These are phyloP conservation scores for Papilio polyxenes DNA, from an alignment of 1,140 invertebrate species.

Conservation along the genomic window DNA sequence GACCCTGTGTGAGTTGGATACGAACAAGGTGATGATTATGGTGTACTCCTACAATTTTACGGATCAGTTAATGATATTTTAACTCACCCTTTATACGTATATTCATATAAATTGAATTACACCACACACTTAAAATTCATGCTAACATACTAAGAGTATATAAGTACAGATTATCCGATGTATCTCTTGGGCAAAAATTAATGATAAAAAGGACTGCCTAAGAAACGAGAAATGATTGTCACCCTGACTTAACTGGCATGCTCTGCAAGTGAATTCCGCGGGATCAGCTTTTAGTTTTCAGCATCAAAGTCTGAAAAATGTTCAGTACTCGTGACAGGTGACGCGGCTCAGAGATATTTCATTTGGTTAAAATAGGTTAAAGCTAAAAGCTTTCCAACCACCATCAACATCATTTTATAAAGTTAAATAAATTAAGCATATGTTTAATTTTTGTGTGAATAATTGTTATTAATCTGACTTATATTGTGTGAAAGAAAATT, in stretches of 20 bases:
- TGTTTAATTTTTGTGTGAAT: not conserved
- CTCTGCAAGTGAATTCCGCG: constrained; percentile 29
- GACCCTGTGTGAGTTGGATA: no score
- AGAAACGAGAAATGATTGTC: not conserved
- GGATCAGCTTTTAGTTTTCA: constrained; percentile 36
- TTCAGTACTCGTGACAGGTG: constrained; percentile 20
- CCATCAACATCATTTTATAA: not conserved
- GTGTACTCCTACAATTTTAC: no score
- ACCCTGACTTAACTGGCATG: constrained; percentile 21
- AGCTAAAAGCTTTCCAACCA: constrained; percentile 6
- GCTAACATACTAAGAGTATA: no score
- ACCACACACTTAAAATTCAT: no score
- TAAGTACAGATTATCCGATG: no score
- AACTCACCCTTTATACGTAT: no score
- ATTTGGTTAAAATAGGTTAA: constrained; percentile 9
- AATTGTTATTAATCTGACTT: not conserved
- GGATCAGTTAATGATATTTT: no score
- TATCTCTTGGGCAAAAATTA: not conserved
- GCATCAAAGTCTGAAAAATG: constrained; percentile 33
- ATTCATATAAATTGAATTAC: no score
- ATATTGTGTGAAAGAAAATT: no score
- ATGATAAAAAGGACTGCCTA: not conserved
- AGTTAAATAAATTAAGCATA: not conserved
- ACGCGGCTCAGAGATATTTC: constrained; percentile 15
- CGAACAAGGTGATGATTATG: no score